Evolutionary conservation across 2,888 invertebrate genomes (phyloP), one percentile per base, ranked within the genome.

Genomic region (Heliconius hortense): DNA sequence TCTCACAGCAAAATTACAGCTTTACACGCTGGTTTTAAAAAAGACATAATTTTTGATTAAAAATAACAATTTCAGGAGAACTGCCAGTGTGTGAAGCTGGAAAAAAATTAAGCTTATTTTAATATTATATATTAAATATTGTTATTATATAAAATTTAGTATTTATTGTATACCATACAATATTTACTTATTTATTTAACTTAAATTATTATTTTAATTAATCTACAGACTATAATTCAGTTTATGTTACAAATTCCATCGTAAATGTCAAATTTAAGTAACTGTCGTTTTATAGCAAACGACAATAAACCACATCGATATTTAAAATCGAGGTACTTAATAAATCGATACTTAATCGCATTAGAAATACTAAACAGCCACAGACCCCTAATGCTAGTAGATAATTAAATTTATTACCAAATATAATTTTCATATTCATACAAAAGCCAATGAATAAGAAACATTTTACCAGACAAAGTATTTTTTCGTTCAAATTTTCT

Each of bases 201-300:
- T 18, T 48, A 48, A 48, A 48, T 56, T 56, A 31, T 28, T 31
- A 18, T 48, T 10, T 26, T 48, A 26, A 69, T 48, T 69, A 31
- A 48, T 13, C 13, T 26, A 92, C 87, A 91, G 90, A 90, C 90
- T 89, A 88, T 77, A 79, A 83, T 88, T 11, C 2, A 88, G 89
- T 89, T 83, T 83, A 86, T 84, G 82, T 81, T 82, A 83, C 81
- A 80, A 82, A 80, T 81, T 78, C 85, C 84, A 85, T 85, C 85
- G 86, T 82, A 90, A 92, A 85, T 92, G 94, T 94, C 94, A 94
- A 94, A 93, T 89, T 91, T 92, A 91, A 90, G 90, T 91, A 92
- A 92, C 91, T 92, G 93, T 93, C 93, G 92, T 64, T 64, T 63
- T 28, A 64, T 63, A 53, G 74, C 62, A 53, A 62, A 69, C 35